Evolutionary conservation across 2,797 vertebrate species (phyloP).

Genomic region (Pelobates cultripes): DNA sequence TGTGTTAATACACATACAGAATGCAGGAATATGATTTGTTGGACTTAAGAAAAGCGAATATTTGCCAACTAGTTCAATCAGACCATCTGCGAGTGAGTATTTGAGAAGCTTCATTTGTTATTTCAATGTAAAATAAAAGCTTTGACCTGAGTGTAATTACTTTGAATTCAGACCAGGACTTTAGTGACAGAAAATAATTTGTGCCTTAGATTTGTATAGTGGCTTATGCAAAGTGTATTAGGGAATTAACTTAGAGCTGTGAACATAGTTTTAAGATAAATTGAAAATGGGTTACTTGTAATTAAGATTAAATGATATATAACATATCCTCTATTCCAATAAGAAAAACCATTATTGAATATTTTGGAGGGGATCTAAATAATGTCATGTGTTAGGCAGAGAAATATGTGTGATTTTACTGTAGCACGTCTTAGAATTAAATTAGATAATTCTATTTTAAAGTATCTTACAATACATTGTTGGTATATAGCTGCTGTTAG

Average conservation of each 20-base stretch:
- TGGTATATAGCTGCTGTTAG: too few species aligned
- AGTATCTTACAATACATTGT: too few species aligned
- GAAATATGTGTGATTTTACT: too few species aligned
- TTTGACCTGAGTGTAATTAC: constrained; percentile 39
- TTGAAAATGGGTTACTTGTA: constrained; percentile 29
- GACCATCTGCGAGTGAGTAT: neutral
- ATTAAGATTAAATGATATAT: constrained; percentile 36
- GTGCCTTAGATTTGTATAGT: constrained; percentile 31
- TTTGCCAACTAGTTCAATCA: constrained; percentile 32
- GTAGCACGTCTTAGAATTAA: too few species aligned
- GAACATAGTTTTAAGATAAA: constrained; percentile 20
- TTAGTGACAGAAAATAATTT: constrained; percentile 49
- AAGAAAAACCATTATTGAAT: neutral
- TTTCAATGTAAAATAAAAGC: constrained; percentile 32
- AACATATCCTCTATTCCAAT: constrained; percentile 16
- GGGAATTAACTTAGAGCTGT: constrained; percentile 20
- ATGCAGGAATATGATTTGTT: constrained; percentile 12
- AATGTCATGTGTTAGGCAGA: too few species aligned
- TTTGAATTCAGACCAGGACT: constrained; percentile 32
- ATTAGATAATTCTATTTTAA: too few species aligned
- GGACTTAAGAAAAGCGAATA: neutral
- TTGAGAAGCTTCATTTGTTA: constrained; percentile 4
- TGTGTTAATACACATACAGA: constrained; percentile 8
- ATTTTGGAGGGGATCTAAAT: too few species aligned
- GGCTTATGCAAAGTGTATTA: constrained; percentile 29